These are phyloP conservation scores for Pammene aurita DNA, from an alignment of 2,888 invertebrate species.

Conservation along the genomic window DNA sequence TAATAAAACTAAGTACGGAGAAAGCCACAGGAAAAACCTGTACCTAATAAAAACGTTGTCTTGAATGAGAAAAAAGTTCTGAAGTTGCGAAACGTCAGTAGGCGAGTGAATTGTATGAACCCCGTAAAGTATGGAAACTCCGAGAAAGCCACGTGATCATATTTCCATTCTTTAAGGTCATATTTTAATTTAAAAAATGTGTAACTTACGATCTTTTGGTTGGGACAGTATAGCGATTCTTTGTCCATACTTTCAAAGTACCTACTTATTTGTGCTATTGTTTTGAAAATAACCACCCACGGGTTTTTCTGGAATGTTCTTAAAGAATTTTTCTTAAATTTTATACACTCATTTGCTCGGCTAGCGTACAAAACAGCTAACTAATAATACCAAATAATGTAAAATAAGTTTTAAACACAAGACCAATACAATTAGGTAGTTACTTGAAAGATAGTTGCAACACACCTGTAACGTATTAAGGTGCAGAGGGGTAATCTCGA, in stretches of 20 bases:
- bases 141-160: conserved; percentile 11
- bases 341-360: not conserved
- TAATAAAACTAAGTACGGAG: not conserved
- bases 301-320: conserved; percentile 18
- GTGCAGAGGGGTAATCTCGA: too few species aligned
- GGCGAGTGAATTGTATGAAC: conserved; percentile 1
- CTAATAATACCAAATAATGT: too few species aligned
- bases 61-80: not conserved
- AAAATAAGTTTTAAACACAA: too few species aligned
- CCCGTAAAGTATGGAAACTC: not conserved
- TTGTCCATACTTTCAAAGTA: not conserved
- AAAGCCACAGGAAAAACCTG: conserved; percentile 10
- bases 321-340: not conserved
- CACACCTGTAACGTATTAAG: too few species aligned
- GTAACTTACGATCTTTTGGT: not conserved
- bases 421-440: too few species aligned
- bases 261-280: conserved; percentile 13
- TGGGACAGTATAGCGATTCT: not conserved
- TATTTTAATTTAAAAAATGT: not conserved
- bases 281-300: conserved; percentile 7
- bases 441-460: too few species aligned
- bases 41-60: not conserved
- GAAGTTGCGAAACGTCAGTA: conserved; percentile 1
- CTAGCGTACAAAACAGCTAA: not conserved
- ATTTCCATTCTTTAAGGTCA: not conserved